Percentiles rank a stretch among this genome's conserved stretches.
Evolutionary conservation across 2,113 vertebrate species (phyloP).

Genomic region (Chaenogobius annularis): DNA sequence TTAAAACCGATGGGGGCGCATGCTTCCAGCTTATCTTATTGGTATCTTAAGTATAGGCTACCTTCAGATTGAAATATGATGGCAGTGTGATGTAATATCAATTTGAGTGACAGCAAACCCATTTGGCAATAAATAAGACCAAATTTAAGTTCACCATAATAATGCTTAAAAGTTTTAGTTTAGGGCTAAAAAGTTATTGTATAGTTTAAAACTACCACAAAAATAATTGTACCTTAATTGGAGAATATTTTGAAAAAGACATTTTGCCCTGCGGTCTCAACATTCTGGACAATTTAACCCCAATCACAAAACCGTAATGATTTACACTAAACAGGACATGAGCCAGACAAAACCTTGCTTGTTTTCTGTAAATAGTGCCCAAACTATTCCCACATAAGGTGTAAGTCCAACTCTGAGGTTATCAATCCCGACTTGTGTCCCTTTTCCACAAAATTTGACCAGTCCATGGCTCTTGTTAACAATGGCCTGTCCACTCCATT

Average conservation of each 20-base stretch:
- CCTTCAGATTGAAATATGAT: neutral
- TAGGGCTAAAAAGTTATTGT: neutral
- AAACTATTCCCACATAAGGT: neutral
- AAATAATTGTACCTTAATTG: neutral
- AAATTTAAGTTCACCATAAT: neutral
- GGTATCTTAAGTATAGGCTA: no score
- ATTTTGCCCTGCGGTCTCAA: neutral
- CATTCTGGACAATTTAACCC: neutral
- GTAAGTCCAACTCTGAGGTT: conserved; percentile 2
- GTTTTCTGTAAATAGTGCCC: neutral
- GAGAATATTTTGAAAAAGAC: neutral
- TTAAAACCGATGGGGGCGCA: neutral
- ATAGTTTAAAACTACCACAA: neutral
- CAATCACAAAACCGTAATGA: neutral
- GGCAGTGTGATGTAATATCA: neutral
- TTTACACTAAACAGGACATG: neutral
- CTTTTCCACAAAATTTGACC: conserved; percentile 10
- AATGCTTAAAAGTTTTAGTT: neutral
- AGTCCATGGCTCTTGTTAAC: conserved; percentile 19
- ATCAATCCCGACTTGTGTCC: conserved; percentile 7
- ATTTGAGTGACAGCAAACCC: neutral
- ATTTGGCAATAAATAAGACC: no score
- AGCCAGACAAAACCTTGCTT: neutral
- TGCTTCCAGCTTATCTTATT: neutral
- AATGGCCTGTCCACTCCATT: conserved; percentile 25